Evolutionary conservation across 35 echinoderm and acorn worm species (phyloP), one percentile per base, ranked within the genome.

Genomic region (Apostichopus japonicus): DNA sequence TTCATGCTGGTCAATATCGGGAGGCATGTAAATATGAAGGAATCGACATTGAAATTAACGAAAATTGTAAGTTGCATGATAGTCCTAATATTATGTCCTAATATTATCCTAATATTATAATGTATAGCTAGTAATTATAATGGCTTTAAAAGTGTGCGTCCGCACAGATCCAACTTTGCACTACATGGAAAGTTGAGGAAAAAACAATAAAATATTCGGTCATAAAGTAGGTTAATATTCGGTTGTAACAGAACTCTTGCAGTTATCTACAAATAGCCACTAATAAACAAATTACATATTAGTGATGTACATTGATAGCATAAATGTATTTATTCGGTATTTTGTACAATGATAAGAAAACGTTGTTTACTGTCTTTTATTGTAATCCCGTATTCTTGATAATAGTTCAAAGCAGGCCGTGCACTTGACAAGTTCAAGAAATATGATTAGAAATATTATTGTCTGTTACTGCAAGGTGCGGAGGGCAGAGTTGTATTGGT

Each of bases 21-120:
- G 75, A 77, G 75, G 75, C 75, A 77, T 77, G 75, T 77, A 10
- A 77, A 19, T 77, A 77, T 77, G 75, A 77, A 77, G 75, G 75
- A 1, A 15, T 77, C 75, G 75, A 10, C 17, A 77, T 77, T 77
- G 75, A 77, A 77, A 77, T 77, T 77, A 77, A 77, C 75, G 75
- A 19, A 10, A 77, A 77, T 19, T 19, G 75, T 77, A 77, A 10
- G 75, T 77, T 77, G 10, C 75, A 14, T 77, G 67, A 72, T 72
- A 72, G 17, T 77, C 75, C 17, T n/a, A n/a, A n/a, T n/a, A n/a
- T n/a, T n/a, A n/a, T n/a, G n/a, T n/a, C n/a, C n/a, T n/a, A n/a
- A n/a, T 77, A 77, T 77, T 77, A 10, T 1, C 17, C 10, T 19
- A 77, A 77, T 77, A 77, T 19, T 44, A 0, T 44, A 3, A 4